Evolutionary conservation across 2,888 invertebrate genomes (phyloP).

Genomic region (Nomada ruficornis): DNA sequence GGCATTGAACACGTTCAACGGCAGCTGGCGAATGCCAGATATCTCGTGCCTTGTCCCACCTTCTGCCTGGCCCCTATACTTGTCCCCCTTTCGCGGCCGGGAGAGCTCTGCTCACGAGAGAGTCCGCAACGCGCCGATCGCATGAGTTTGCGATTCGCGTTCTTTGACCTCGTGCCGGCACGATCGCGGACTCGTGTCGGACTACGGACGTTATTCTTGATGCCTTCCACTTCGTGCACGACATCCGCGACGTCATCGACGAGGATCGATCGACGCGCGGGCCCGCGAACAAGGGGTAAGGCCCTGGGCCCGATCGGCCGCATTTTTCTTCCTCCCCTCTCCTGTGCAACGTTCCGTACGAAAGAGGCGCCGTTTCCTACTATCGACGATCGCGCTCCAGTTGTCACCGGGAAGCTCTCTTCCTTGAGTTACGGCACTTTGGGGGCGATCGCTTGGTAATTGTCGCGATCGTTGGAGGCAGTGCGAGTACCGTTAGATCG

Average conservation of each 20-base stretch:
- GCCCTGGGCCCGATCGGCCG: constrained; percentile 5
- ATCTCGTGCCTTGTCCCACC: constrained; percentile 51
- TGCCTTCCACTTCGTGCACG: constrained; percentile 44
- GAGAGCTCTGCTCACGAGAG: constrained; percentile 39
- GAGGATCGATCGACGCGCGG: constrained; percentile 31
- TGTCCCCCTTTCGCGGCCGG: constrained; percentile 32
- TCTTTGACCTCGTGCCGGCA: constrained; percentile 79
- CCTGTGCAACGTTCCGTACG: no score
- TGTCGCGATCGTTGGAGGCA: constrained; percentile 13
- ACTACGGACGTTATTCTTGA: constrained; percentile 51
- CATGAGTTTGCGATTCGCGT: constrained; percentile 78
- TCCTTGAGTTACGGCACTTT: background rate
- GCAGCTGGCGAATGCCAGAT: constrained; percentile 83
- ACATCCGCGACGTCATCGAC: constrained; percentile 48
- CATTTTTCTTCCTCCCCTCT: constrained; percentile 3
- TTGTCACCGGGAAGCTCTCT: background rate
- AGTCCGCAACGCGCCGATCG: constrained; percentile 65
- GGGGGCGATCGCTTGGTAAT: constrained; percentile 4
- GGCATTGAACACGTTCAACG: constrained; percentile 83
- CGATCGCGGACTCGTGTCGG: constrained; percentile 55
- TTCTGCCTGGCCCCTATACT: constrained; percentile 35
- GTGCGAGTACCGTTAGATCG: constrained; percentile 32
- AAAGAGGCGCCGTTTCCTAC: background rate
- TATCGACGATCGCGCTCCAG: background rate
- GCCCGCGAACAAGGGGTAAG: constrained; percentile 22